phyloP scores from a whole-genome alignment of 2,113 vertebrate genomes.

The Bombycilla garrulus region DNA sequence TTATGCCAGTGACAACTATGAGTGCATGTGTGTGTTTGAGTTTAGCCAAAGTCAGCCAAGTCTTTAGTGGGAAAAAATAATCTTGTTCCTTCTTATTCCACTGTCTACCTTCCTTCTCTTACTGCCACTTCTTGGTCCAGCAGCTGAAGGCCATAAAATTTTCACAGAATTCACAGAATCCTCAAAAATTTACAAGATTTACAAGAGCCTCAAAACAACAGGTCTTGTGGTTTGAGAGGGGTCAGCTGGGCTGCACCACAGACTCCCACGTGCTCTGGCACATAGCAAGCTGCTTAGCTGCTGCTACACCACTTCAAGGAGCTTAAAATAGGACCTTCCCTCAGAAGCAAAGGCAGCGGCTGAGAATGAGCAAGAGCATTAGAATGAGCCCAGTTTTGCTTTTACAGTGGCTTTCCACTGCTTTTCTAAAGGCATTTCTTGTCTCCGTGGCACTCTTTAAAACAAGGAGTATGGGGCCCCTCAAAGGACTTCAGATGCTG shows the following conservation, averaged over 20 bases:
- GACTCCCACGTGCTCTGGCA: rapidly evolving
- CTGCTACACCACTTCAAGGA: background rate
- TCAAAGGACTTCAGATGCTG: background rate
- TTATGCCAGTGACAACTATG: background rate
- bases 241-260: rapidly evolving
- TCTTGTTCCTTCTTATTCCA: background rate
- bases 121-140: background rate
- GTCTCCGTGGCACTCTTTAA: background rate
- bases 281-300: background rate
- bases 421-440: background rate
- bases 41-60: background rate
- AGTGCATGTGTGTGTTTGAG: background rate
- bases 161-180: background rate
- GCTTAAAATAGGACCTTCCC: background rate
- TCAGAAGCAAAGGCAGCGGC: background rate
- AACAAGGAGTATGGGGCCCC: background rate
- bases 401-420: background rate
- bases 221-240: background rate
- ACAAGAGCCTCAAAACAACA: background rate
- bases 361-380: background rate
- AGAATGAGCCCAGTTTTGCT: background rate
- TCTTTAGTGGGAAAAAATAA: background rate
- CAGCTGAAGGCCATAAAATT: background rate
- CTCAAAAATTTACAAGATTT: background rate
- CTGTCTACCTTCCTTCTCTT: background rate